Evolutionary conservation across 2,797 vertebrate genomes (phyloP), one percentile per base, ranked within the genome.

Genomic region (Potorous gilbertii): DNA sequence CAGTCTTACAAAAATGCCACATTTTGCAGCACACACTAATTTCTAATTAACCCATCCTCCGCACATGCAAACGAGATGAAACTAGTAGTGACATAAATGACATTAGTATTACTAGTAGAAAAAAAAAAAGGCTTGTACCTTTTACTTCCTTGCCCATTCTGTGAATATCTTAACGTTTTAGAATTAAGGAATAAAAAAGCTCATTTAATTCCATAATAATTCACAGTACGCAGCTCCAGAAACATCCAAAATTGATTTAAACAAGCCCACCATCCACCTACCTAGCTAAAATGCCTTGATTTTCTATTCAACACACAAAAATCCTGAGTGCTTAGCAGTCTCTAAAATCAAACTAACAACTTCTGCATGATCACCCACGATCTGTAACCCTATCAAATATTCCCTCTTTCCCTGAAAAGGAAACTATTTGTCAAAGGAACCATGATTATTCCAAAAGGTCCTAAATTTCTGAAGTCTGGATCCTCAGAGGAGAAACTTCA

Each of bases 81-180:
- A 90, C 9, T 54, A 94, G 13, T 34, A 92, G 11, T 87, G 87
- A 97, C 93, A 74, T 4, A 74, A 93, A 29, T 18, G 90, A 5
- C 4, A 94, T 34, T 50, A 46, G 54, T 0, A 91, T 0, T 13
- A 40, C 31, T 55, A 3, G 27, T 11, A 93, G 12, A 94, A 74
- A 92, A 97, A 54, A 97, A 54, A 31, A 46, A 0, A n/a, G 24
- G 0, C 3, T 96, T 94, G 0, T 99, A 99, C 99, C 99, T 99
- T 99, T 99, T 12, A 99, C 57, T 21, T 99, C 99, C 97, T 99
- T 99, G 94, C 98, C 98, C 95, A 99, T 98, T 96, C 99, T 99
- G 98, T 99, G 98, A 98, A 99, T 99, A 98, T 99, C 99, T 99
- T 92, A 56, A 54, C 96, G 24, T 95, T 66, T 5, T 28, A 40